phyloP scores from a whole-genome alignment of 2,888 invertebrate genomes.

The Apeira syringaria region DNA sequence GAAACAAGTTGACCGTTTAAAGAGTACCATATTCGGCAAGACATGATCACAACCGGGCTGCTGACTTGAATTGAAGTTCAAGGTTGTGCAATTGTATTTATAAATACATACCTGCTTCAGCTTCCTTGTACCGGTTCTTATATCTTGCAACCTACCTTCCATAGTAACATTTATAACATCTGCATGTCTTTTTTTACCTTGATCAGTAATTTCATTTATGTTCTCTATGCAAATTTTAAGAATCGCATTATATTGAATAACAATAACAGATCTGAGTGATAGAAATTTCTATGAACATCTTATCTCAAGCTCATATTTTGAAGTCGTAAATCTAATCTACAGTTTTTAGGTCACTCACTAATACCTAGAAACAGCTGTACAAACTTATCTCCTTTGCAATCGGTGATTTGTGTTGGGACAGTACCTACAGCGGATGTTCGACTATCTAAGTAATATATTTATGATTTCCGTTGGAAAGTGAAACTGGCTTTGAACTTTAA shows the following conservation, averaged over 20 bases:
- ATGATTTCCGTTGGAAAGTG: slow-evolving; percentile 6
- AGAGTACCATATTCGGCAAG: slow-evolving; percentile 52
- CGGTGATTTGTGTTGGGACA: slow-evolving; percentile 6
- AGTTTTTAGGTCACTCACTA: slow-evolving; percentile 23
- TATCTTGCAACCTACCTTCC: slow-evolving; percentile 12
- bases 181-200: slow-evolving; percentile 5
- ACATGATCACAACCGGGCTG: slow-evolving; percentile 50
- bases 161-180: slow-evolving; percentile 13
- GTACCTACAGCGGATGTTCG: slow-evolving; percentile 7
- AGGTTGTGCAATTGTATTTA: slow-evolving; percentile 63
- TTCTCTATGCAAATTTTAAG: slow-evolving; percentile 9
- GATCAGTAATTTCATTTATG: background rate
- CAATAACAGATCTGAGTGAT: slow-evolving; percentile 11
- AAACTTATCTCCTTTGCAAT: slow-evolving; percentile 4
- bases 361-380: slow-evolving; percentile 21
- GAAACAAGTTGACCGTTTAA: slow-evolving; percentile 42
- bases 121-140: slow-evolving; percentile 60
- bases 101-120: slow-evolving; percentile 53
- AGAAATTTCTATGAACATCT: slow-evolving; percentile 27
- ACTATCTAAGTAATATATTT: background rate
- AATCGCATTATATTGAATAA: slow-evolving; percentile 1
- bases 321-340: slow-evolving; percentile 24
- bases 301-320: slow-evolving; percentile 25
- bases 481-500: background rate
- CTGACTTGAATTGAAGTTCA: slow-evolving; percentile 68